A percentile compares a stretch with the other conserved stretches of the same genome.
These are phyloP conservation scores for Danio aesculapii DNA, from an alignment of 2,797 vertebrate genomes.

Conservation along the genomic window DNA sequence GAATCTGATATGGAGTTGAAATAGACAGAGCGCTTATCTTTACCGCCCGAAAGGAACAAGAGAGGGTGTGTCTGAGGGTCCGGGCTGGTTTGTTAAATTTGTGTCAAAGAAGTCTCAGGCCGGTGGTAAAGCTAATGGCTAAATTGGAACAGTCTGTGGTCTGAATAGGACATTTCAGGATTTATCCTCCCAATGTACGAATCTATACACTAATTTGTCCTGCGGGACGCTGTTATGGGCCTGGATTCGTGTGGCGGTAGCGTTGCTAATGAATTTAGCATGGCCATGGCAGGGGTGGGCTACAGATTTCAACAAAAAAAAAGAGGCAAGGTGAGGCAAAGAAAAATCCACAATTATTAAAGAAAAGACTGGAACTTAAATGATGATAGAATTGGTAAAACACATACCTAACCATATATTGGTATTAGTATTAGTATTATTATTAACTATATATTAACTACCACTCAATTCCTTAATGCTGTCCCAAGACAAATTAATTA, in stretches of 20 bases:
- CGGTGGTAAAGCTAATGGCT: slow-evolving; percentile 74
- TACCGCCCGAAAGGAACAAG: slow-evolving; percentile 43
- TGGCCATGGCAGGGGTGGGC: slow-evolving; percentile 25
- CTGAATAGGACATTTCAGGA: slow-evolving; percentile 70
- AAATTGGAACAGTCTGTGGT: slow-evolving; percentile 77
- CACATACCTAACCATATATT: too few species aligned
- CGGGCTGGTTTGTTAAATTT: slow-evolving; percentile 28
- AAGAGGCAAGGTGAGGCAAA: not conserved
- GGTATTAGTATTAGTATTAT: too few species aligned
- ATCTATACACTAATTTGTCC: slow-evolving; percentile 75
- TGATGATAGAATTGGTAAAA: too few species aligned
- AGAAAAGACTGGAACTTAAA: not conserved
- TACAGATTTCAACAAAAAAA: slow-evolving; percentile 52
- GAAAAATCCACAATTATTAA: not conserved
- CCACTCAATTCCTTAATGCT: too few species aligned
- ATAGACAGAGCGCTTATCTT: slow-evolving; percentile 53
- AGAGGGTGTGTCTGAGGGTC: slow-evolving; percentile 44
- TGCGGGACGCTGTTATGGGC: slow-evolving; percentile 71
- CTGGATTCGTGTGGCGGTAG: slow-evolving; percentile 63
- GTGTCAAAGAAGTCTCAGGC: slow-evolving; percentile 50
- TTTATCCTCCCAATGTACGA: slow-evolving; percentile 71
- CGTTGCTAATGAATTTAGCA: slow-evolving; percentile 69
- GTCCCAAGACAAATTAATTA: too few species aligned
- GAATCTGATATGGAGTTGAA: slow-evolving; percentile 52
- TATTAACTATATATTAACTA: too few species aligned